These are phyloP conservation scores for Mycteria americana DNA, from an alignment of 2,797 vertebrate species.

Conservation along the genomic window DNA sequence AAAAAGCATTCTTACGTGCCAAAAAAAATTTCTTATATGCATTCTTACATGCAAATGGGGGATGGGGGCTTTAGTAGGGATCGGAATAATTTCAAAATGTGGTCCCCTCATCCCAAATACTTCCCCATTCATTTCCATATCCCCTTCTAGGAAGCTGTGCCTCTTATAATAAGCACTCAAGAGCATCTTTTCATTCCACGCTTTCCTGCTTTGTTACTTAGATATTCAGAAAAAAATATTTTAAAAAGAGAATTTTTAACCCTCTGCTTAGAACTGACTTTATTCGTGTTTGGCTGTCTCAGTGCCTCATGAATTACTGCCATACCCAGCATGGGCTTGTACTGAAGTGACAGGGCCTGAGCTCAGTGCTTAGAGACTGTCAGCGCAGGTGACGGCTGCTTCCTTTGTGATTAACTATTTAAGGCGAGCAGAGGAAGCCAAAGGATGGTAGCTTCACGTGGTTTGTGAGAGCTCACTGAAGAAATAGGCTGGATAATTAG, in stretches of 20 bases:
- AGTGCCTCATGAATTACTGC: neutral
- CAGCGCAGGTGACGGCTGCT: neutral
- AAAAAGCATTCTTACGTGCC: neutral
- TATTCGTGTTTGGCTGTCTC: neutral
- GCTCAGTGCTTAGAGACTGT: neutral
- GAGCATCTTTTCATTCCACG: neutral
- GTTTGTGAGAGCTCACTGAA: neutral
- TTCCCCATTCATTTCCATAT: neutral
- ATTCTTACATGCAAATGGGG: neutral
- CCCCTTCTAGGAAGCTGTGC: neutral
- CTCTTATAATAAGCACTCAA: neutral
- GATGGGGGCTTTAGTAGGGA: neutral
- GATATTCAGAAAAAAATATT: neutral
- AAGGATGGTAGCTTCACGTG: neutral
- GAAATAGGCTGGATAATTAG: neutral
- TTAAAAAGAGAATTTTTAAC: neutral
- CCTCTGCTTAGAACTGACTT: neutral
- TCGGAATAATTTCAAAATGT: neutral
- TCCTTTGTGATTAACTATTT: slow-evolving; percentile 23
- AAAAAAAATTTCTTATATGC: neutral
- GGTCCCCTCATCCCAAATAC: neutral
- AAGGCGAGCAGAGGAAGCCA: neutral
- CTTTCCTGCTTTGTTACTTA: neutral
- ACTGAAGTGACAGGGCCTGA: neutral
- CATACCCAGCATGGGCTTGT: neutral